Base-by-base conservation (phyloP, 2,797 vertebrate species). In the Alfaro cultratus region DNA sequence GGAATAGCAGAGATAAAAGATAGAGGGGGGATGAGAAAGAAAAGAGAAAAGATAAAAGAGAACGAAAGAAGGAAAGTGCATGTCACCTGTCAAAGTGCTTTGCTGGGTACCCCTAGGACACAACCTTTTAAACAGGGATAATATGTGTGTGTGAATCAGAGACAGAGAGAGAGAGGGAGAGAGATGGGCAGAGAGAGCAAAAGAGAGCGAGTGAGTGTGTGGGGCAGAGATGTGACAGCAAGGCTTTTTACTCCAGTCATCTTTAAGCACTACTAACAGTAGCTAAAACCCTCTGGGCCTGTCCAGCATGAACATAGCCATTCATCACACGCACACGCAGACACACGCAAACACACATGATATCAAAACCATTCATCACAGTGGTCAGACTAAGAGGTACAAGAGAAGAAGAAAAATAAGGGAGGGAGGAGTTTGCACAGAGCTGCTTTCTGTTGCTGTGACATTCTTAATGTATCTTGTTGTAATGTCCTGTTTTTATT, bases 231-330 rank as follows among this genome's bases (percentile, higher is more conserved):
- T 89, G 88, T 92, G 92, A 93, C 92, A 92, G 85, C 85, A 83
- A 89, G 74, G 64, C 75, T 91, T 93, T 93, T 93, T 92, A 93
- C 86, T 88, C 83, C 79, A 93, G 94, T 94, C 93, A 94, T 93
- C 89, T 92, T 95, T 93, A 95, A 95, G 92, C 88, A 93, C 89
- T 90, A 92, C 92, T 92, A 95, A 95, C 92, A 88, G 92, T 90
- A 93, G 91, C 88, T 87, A 92, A 92, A 91, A 80, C 92, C 93
- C 92, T 70, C 77, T 12, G 86, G 94, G 88, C 81, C 87, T 90
- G 89, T 93, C 92, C 90, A 34, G 91, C 81, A 86, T 46, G 79
- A 92, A 93, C 87, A 83, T 83, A 93, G 87, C 60, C 91, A 93
- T 93, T 91, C 85, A 91, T 93, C 91, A 88, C 73, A 73, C 60